phyloP scores from a whole-genome alignment of 2,113 vertebrate genomes.

The Misgurnus anguillicaudatus region DNA sequence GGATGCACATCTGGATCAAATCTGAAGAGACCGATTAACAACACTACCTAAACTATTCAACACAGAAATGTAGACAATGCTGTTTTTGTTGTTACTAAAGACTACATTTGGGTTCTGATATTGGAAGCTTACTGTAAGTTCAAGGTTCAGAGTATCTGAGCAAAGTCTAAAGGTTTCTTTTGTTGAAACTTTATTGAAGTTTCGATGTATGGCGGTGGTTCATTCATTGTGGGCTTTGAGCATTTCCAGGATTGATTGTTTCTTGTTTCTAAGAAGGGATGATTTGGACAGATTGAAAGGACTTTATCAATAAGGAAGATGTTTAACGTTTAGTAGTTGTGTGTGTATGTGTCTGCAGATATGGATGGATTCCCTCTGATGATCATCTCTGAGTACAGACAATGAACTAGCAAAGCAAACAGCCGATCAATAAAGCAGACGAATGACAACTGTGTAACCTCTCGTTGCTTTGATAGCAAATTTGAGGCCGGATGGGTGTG shows the following conservation, averaged over 20 bases:
- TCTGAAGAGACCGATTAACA: constrained; percentile 1
- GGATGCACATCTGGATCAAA: not conserved
- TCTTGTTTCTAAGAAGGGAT: not conserved
- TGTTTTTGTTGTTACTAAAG: too few relatives aligned
- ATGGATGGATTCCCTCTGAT: not conserved
- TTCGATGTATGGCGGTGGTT: too few relatives aligned
- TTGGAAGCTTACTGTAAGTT: not conserved
- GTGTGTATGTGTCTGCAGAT: not conserved
- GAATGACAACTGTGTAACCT: not conserved
- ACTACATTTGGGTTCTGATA: not conserved
- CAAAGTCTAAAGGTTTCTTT: constrained; percentile 29
- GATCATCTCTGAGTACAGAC: not conserved
- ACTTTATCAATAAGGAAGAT: not conserved
- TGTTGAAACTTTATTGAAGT: not conserved
- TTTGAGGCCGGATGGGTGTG: constrained; percentile 15
- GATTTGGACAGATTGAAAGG: not conserved
- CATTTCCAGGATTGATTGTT: not conserved
- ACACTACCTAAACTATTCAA: not conserved
- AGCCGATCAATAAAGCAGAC: not conserved
- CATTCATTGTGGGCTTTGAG: too few relatives aligned
- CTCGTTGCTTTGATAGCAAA: not conserved
- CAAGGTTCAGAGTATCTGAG: not conserved
- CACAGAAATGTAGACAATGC: too few relatives aligned
- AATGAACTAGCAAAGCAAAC: not conserved
- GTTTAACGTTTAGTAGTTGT: too few relatives aligned